Evolutionary conservation across 92 coral and sea anemone species (phyloP).

Genomic region (Porites evermanni): DNA sequence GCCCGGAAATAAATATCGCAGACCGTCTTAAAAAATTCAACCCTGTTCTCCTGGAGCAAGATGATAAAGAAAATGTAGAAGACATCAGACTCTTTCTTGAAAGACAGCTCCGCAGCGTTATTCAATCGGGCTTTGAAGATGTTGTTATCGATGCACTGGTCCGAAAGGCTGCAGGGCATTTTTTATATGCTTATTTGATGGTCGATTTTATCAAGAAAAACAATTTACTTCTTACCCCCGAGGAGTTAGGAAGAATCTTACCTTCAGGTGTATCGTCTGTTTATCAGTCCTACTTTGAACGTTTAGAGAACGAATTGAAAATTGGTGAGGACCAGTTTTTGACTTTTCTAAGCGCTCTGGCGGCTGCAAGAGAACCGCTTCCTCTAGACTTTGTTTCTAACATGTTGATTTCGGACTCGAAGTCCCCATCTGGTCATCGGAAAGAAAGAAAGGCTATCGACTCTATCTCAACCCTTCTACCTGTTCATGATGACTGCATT

Average conservation of each 20-base stretch:
- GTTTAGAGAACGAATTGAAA: slow-evolving; percentile 9
- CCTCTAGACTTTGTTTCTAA: slow-evolving; percentile 10
- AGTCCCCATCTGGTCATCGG: neutral
- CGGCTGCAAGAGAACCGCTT: slow-evolving; percentile 37
- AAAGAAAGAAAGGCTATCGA: neutral
- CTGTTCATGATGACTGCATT: no score
- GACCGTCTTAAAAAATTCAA: slow-evolving; percentile 17
- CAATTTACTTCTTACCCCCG: neutral
- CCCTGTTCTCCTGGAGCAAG: slow-evolving; percentile 36
- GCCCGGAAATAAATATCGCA: slow-evolving; percentile 52
- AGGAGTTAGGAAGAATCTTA: slow-evolving; percentile 1
- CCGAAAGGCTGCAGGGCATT: slow-evolving; percentile 50
- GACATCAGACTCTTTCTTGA: slow-evolving; percentile 37
- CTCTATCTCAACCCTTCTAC: no score
- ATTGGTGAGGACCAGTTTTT: neutral
- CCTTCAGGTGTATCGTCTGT: slow-evolving; percentile 21
- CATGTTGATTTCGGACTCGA: neutral
- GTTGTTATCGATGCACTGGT: slow-evolving; percentile 14
- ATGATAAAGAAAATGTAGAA: slow-evolving; percentile 45
- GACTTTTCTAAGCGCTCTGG: slow-evolving; percentile 6
- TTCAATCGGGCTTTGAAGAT: slow-evolving; percentile 5
- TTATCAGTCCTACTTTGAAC: slow-evolving; percentile 21
- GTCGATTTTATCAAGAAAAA: slow-evolving; percentile 8
- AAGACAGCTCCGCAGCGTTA: slow-evolving; percentile 23
- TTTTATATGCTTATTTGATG: slow-evolving; percentile 14